A percentile compares a stretch with the other conserved stretches of the same genome.
Conservation (phyloP, 1,140 invertebrate genomes). For the Ericerus pela region DNA sequence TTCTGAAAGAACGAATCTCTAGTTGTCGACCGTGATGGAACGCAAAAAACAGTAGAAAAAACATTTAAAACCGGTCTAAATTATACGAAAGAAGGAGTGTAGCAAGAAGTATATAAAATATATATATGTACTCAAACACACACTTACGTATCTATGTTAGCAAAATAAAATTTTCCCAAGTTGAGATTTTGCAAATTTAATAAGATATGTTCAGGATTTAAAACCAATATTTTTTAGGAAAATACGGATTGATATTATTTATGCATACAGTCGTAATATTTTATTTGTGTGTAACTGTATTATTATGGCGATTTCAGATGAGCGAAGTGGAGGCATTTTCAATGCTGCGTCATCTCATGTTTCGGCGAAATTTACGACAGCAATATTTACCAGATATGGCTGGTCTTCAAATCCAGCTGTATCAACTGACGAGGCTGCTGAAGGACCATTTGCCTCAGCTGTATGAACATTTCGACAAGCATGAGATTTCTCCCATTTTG, state of each 20-base stretch:
- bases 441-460: conserved; percentile 74
- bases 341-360: conserved; percentile 79
- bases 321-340: conserved; percentile 78
- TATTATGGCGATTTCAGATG: conserved; percentile 45
- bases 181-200: too few species aligned
- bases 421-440: conserved; percentile 81
- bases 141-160: too few species aligned
- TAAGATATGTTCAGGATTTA: too few species aligned
- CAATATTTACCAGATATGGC: conserved; percentile 89
- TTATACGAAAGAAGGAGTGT: too few species aligned
- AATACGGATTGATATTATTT: not conserved
- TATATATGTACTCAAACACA: too few species aligned
- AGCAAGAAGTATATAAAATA: too few species aligned
- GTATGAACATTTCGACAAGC: conserved; percentile 72
- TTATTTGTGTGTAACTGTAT: conserved; percentile 6
- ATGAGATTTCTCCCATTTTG: conserved; percentile 80
- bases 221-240: not conserved
- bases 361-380: conserved; percentile 63
- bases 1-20: too few species aligned
- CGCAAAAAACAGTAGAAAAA: too few species aligned
- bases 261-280: conserved; percentile 1
- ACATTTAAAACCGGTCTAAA: too few species aligned
- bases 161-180: too few species aligned
- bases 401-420: conserved; percentile 78
- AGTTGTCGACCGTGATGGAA: too few species aligned